Evolutionary conservation across 2,113 vertebrate species (phyloP).

Genomic region (Vulpes ferrilata): DNA sequence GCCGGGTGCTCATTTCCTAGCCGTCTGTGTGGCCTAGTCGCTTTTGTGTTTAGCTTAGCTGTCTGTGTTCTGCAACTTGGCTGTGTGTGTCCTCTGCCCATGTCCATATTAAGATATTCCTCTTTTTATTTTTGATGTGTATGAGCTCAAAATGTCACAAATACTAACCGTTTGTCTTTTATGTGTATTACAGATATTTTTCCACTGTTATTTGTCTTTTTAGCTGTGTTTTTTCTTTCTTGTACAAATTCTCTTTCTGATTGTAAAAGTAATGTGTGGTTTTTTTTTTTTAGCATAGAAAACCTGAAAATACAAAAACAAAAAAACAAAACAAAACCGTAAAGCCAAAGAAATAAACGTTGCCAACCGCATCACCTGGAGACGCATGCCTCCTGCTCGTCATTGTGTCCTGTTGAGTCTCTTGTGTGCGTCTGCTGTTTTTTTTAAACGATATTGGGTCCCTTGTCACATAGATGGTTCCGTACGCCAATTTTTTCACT

Average conservation of each 20-base stretch:
- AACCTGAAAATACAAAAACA: slow-evolving; percentile 34
- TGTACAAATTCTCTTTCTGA: slow-evolving; percentile 68
- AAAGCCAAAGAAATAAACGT: slow-evolving; percentile 66
- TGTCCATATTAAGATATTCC: background rate
- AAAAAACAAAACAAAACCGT: background rate
- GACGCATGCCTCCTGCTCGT: background rate
- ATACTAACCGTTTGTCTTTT: slow-evolving; percentile 36
- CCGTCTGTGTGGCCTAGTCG: rapidly evolving
- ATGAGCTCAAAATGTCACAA: background rate
- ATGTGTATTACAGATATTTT: background rate
- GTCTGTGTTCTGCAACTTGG: background rate
- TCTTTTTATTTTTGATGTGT: slow-evolving; percentile 13
- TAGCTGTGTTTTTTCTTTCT: slow-evolving; percentile 61
- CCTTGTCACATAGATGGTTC: background rate
- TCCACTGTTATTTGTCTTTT: slow-evolving; percentile 31
- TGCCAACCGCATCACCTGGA: background rate
- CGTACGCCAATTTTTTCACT: background rate
- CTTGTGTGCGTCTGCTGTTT: slow-evolving; percentile 48
- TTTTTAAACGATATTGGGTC: background rate
- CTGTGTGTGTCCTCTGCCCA: background rate
- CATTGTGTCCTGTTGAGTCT: slow-evolving; percentile 57
- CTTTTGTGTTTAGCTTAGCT: background rate
- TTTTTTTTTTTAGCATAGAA: slow-evolving; percentile 44
- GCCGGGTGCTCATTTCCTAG: background rate
- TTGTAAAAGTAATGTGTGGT: slow-evolving; percentile 58